Evolutionary conservation across 2,888 invertebrate genomes (phyloP).

Genomic region (Tyria jacobaeae): DNA sequence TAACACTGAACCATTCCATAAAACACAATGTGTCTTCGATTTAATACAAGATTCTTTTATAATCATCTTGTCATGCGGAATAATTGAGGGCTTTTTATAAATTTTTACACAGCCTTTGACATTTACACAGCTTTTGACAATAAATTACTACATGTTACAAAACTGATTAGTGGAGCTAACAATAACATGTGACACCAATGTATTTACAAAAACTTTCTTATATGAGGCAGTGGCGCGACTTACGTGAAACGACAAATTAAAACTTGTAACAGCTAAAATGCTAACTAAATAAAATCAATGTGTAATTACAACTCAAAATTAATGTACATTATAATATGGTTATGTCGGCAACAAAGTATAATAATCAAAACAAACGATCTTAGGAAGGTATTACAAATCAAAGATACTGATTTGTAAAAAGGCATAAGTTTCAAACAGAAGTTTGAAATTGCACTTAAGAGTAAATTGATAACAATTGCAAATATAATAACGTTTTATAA

Average conservation of each 20-base stretch:
- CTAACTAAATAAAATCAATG: constrained; percentile 50
- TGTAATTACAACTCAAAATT: constrained; percentile 41
- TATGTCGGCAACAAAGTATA: constrained; percentile 16
- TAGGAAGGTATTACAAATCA: constrained; percentile 18
- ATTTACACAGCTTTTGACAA: constrained; percentile 84
- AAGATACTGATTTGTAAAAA: background rate
- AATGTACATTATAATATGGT: constrained; percentile 17
- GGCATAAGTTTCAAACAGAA: constrained; percentile 36
- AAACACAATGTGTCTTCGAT: constrained; percentile 79
- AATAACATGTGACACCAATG: constrained; percentile 77
- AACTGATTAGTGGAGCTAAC: constrained; percentile 84
- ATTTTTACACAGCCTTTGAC: constrained; percentile 85
- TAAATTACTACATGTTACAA: constrained; percentile 85
- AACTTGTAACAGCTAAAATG: constrained; percentile 44
- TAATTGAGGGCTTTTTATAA: constrained; percentile 74
- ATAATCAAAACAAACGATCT: constrained; percentile 31
- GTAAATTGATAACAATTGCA: constrained; percentile 12
- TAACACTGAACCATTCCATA: constrained; percentile 85
- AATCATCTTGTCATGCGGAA: constrained; percentile 73
- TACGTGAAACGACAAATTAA: constrained; percentile 46
- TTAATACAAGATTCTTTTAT: constrained; percentile 78
- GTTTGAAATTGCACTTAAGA: constrained; percentile 35
- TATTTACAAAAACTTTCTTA: constrained; percentile 80
- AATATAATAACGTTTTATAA: constrained; percentile 7
- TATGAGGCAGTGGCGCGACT: constrained; percentile 70